Base-by-base conservation (phyloP, 2,797 vertebrate genomes). In the Bovichtus variegatus region DNA sequence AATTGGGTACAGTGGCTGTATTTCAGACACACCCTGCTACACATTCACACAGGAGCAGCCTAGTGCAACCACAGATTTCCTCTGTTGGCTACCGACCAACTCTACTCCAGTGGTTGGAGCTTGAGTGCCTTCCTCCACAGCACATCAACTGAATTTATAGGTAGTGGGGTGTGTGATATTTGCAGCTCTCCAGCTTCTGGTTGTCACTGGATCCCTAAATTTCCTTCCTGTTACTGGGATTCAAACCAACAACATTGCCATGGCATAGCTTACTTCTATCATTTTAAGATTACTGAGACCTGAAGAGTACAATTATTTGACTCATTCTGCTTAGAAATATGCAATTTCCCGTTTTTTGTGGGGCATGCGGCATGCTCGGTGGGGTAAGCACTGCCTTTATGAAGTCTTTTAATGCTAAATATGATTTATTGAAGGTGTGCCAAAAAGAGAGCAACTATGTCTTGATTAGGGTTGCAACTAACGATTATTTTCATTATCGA, bases 1-100 rank as follows among this genome's bases (percentile, higher is more conserved):
- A 87, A 88, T 83, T 74, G 80, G 63, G 63, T 53, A 66, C 54
- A 77, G 82, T 76, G 71, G 70, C 67, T 84, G 77, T 73, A 81
- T 87, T 89, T 86, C 82, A 87, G 91, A 87, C 89, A 91, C 88
- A 71, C 89, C 90, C 92, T 86, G 69, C 82, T 87, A 78, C 87
- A 91, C 86, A 87, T 91, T 91, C 89, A 90, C 87, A 90, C 90
- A 89, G 87, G 88, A 91, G 86, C 87, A 87, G 85, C 82, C 74
- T 41, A 46, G 79, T 80, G 86, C 84, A 82, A 88, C 85, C 91
- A 80, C 89, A 92, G 87, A 90, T 91, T 88, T 92, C 88, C 89
- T 90, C 82, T 85, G 80, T 54, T 92, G 92, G 91, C 90, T 74
- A 62, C 82, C 1, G 51, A 89, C 87, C 89, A 92, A 76, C 80